Conservation (phyloP, 2,113 vertebrate species). For the Semnornis frantzii region DNA sequence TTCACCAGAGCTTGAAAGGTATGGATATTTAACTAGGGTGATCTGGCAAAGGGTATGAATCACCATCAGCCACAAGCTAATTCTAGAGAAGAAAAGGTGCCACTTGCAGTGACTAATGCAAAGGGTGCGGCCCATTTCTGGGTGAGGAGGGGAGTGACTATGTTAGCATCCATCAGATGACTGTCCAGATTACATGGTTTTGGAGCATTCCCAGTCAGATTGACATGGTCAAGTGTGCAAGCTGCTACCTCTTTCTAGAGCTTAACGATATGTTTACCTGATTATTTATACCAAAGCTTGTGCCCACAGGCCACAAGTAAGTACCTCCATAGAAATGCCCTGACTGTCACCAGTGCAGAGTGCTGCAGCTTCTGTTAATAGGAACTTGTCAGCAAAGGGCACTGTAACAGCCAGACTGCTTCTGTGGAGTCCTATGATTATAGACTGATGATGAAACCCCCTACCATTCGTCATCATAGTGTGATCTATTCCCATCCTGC, state of each 20-base stretch:
- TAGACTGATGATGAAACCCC: not conserved
- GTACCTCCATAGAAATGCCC: not conserved
- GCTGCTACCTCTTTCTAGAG: not conserved
- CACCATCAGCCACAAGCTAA: not conserved
- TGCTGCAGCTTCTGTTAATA: not conserved
- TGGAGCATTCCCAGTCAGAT: not conserved
- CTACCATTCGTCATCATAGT: fast-evolving
- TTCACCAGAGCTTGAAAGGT: not conserved
- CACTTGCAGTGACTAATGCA: not conserved
- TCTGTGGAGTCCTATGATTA: not conserved
- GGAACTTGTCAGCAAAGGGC: not conserved
- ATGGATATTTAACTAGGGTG: not conserved
- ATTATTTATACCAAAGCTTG: not conserved
- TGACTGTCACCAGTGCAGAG: not conserved
- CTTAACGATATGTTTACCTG: not conserved
- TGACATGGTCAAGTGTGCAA: not conserved
- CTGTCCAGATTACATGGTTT: too few relatives aligned
- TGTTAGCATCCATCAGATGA: not conserved
- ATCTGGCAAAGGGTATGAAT: not conserved
- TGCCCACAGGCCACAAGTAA: not conserved
- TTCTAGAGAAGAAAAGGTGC: not conserved
- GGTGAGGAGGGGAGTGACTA: not conserved
- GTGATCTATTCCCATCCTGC: not conserved
- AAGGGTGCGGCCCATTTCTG: not conserved
- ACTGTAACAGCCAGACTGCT: not conserved